These are phyloP conservation scores for Nycteola revayana DNA, from an alignment of 2,888 invertebrate genomes.

Conservation along the genomic window DNA sequence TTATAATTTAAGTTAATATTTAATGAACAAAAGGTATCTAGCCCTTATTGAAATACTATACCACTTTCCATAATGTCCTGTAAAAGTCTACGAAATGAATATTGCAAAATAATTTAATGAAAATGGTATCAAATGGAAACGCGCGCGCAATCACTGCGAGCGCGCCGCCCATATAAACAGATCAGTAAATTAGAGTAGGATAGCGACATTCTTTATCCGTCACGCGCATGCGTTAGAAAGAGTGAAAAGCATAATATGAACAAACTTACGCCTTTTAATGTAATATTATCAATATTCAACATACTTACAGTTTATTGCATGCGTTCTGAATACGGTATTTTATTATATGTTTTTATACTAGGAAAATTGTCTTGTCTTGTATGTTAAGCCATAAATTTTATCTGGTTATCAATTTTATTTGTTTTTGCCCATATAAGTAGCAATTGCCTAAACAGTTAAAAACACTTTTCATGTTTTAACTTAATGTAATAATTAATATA, in stretches of 20 bases:
- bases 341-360: background rate
- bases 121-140: conserved; percentile 39
- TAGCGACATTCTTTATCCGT: conserved; percentile 24
- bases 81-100: too few species aligned
- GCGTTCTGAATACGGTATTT: conserved; percentile 7
- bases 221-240: conserved; percentile 36
- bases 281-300: conserved; percentile 24
- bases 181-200: conserved; percentile 61
- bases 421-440: too few species aligned
- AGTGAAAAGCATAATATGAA: conserved; percentile 33
- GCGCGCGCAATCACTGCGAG: conserved; percentile 49
- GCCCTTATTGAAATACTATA: too few species aligned
- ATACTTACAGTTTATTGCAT: conserved; percentile 12
- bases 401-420: too few species aligned
- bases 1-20: too few species aligned
- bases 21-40: too few species aligned
- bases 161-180: conserved; percentile 63
- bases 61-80: too few species aligned
- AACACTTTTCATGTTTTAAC: too few species aligned
- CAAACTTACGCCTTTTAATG: conserved; percentile 10
- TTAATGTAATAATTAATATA: too few species aligned
- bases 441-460: too few species aligned
- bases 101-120: conserved; percentile 6
- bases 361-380: too few species aligned
- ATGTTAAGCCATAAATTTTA: too few species aligned